phyloP scores from a whole-genome alignment of 2,888 invertebrate genomes.

The Meandrusa payeni region DNA sequence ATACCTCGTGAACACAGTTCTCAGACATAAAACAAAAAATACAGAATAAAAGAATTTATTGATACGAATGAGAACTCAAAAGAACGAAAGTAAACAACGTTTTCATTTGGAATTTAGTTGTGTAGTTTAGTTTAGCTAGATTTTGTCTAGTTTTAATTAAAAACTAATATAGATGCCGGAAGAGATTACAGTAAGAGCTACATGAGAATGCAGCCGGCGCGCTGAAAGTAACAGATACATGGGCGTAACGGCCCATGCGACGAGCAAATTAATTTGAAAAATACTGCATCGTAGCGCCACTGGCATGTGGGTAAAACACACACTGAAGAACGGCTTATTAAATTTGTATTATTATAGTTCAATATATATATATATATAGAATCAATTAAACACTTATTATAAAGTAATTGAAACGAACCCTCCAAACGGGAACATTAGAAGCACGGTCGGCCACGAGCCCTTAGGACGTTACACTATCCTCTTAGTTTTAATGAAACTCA shows the following conservation, averaged over 20 bases:
- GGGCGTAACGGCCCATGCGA: conserved; percentile 4
- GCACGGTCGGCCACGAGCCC: not conserved
- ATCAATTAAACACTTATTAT: conserved; percentile 2
- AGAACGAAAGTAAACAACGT: too few species aligned
- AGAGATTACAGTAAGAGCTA: conserved; percentile 1
- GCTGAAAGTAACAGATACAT: not conserved
- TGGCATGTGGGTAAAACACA: not conserved
- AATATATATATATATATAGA: too few species aligned
- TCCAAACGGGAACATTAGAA: not conserved
- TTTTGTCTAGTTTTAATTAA: not conserved
- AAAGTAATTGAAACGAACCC: not conserved
- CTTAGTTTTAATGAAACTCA: conserved; percentile 7
- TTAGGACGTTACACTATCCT: conserved; percentile 4
- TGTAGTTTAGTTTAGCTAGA: too few species aligned
- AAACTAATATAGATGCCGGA: conserved; percentile 7
- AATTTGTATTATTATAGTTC: too few species aligned
- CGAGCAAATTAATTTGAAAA: not conserved
- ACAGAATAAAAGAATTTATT: too few species aligned
- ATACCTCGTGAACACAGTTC: too few species aligned
- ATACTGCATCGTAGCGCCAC: not conserved
- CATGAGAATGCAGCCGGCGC: not conserved
- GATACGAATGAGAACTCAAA: too few species aligned
- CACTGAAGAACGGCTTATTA: too few species aligned
- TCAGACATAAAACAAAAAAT: too few species aligned
- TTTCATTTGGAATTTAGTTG: too few species aligned